A percentile compares a stretch with the other conserved stretches of the same genome.
phyloP scores from a whole-genome alignment of 2,888 invertebrate species.

The Hirudinaria manillensis region DNA sequence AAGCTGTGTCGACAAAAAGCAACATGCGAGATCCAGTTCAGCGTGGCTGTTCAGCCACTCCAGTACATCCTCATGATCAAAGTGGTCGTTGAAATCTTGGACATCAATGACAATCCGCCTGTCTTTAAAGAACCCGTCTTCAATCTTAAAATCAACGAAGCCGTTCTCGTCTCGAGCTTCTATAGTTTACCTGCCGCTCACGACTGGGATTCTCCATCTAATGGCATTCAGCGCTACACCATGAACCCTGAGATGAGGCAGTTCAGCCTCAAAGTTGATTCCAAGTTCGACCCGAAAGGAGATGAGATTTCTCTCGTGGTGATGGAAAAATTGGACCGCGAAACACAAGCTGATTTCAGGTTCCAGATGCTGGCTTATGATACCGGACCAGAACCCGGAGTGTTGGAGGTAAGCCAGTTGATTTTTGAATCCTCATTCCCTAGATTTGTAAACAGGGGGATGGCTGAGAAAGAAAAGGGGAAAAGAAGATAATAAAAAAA shows the following conservation, averaged over 20 bases:
- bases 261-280: slow-evolving; percentile 18
- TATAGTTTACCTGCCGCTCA: slow-evolving; percentile 30
- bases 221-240: slow-evolving; percentile 29
- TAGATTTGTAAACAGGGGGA: not conserved
- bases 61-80: slow-evolving; percentile 35
- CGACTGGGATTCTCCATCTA: slow-evolving; percentile 31
- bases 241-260: slow-evolving; percentile 7
- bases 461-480: not conserved
- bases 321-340: slow-evolving; percentile 36
- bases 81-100: slow-evolving; percentile 33
- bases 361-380: slow-evolving; percentile 36
- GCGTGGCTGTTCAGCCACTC: slow-evolving; percentile 35
- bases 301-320: slow-evolving; percentile 34
- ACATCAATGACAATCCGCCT: slow-evolving; percentile 30
- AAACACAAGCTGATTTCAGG: slow-evolving; percentile 31
- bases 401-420: not conserved
- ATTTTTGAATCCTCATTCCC: not conserved
- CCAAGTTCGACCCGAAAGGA: slow-evolving; percentile 28
- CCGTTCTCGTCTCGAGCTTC: slow-evolving; percentile 13
- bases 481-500: not conserved
- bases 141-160: slow-evolving; percentile 30
- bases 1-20: slow-evolving; percentile 32
- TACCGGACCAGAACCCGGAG: slow-evolving; percentile 22
- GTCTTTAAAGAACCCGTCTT: slow-evolving; percentile 20
- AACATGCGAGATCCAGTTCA: slow-evolving; percentile 33